These are phyloP conservation scores for Protodeltote pygarga DNA, from an alignment of 2,888 invertebrate genomes.

Conservation along the genomic window DNA sequence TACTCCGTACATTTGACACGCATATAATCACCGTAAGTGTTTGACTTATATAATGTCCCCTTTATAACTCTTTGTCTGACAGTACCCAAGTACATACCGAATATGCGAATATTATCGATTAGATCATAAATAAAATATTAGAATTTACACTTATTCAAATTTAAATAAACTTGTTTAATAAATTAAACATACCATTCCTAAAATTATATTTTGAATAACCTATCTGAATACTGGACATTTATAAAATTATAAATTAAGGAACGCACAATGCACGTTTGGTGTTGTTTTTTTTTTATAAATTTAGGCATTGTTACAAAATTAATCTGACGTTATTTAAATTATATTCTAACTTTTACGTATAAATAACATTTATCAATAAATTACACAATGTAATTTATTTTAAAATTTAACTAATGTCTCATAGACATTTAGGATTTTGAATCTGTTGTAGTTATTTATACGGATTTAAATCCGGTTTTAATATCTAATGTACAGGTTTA, in stretches of 20 bases:
- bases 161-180: too few relatives aligned
- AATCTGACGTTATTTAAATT: slow-evolving; percentile 13
- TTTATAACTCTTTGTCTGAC: neutral
- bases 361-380: slow-evolving; percentile 5
- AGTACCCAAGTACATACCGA: slow-evolving; percentile 9
- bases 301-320: slow-evolving; percentile 13
- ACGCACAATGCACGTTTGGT: slow-evolving; percentile 8
- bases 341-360: slow-evolving; percentile 3
- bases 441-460: slow-evolving; percentile 23
- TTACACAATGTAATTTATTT: neutral
- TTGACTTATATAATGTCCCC: slow-evolving; percentile 10
- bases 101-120: too few relatives aligned
- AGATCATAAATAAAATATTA: too few relatives aligned
- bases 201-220: slow-evolving; percentile 8
- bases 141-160: too few relatives aligned
- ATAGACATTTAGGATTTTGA: too few relatives aligned
- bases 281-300: slow-evolving; percentile 4
- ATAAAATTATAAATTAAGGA: neutral
- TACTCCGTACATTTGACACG: slow-evolving; percentile 23
- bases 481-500: slow-evolving; percentile 66
- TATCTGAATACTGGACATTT: neutral
- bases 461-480: slow-evolving; percentile 21
- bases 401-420: too few relatives aligned
- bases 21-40: slow-evolving; percentile 15
- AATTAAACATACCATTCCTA: slow-evolving; percentile 30